phyloP scores from a whole-genome alignment of 2,888 invertebrate genomes.

The Catocala sponsa region DNA sequence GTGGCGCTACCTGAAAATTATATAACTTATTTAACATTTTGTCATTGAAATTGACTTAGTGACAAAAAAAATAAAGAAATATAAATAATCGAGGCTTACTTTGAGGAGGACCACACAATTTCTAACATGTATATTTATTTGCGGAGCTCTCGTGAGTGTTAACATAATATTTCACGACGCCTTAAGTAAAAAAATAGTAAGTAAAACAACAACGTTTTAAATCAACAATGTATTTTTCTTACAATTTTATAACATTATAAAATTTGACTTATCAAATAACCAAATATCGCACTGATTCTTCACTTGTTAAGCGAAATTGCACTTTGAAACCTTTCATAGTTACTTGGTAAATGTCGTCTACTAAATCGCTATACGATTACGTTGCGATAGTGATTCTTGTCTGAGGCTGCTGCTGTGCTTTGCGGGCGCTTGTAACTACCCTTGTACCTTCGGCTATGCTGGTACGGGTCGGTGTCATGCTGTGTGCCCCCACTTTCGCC shows the following conservation, averaged over 20 bases:
- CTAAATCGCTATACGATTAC: neutral
- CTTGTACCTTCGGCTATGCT: neutral
- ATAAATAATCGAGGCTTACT: slow-evolving; percentile 18
- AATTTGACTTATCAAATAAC: slow-evolving; percentile 74
- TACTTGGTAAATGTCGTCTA: too few species aligned
- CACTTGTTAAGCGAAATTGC: too few species aligned
- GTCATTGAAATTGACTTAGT: neutral
- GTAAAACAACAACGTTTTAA: neutral
- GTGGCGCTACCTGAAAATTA: slow-evolving; percentile 60
- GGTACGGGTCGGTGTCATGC: neutral
- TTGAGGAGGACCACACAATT: neutral
- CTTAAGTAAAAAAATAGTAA: too few species aligned
- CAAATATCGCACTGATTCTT: slow-evolving; percentile 63
- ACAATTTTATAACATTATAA: slow-evolving; percentile 68
- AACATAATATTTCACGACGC: too few species aligned
- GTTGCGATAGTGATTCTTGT: slow-evolving; percentile 5
- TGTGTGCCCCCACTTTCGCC: too few species aligned
- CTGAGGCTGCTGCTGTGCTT: too few species aligned
- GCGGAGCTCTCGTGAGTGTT: too few species aligned
- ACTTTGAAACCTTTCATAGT: too few species aligned
- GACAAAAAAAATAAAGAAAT: slow-evolving; percentile 23
- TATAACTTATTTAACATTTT: neutral
- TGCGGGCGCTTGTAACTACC: too few species aligned
- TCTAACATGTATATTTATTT: too few species aligned
- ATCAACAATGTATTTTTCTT: slow-evolving; percentile 47